A percentile compares a stretch with the other conserved stretches of the same genome.
Evolutionary conservation across 2,888 invertebrate species (phyloP).

Genomic region (Tolmerus cingulatus): DNA sequence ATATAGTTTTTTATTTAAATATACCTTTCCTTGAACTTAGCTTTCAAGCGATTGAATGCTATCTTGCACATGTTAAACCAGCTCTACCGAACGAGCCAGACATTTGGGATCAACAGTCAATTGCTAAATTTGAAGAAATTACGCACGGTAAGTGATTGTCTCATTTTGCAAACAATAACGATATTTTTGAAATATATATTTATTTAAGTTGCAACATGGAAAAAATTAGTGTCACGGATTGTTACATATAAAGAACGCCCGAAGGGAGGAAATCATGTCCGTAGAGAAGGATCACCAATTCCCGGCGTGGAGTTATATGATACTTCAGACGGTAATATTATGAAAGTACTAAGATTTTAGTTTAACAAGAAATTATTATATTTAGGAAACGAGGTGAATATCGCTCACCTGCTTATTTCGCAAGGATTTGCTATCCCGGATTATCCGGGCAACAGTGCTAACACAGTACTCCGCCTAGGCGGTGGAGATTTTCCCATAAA

Average conservation of each 20-base stretch:
- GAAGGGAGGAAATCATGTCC: conserved; percentile 53
- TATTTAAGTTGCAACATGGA: conserved; percentile 77
- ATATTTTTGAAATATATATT: conserved; percentile 48
- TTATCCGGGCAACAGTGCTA: conserved; percentile 1
- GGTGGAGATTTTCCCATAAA: conserved; percentile 36
- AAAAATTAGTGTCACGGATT: conserved; percentile 77
- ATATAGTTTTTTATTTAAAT: background rate
- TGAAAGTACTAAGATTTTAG: background rate
- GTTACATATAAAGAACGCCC: conserved; percentile 74
- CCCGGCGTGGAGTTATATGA: conserved; percentile 82
- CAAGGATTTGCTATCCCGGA: conserved; percentile 59
- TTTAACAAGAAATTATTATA: background rate
- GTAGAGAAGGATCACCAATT: conserved; percentile 74
- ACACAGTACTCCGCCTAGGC: conserved; percentile 42
- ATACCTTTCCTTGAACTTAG: conserved; percentile 50
- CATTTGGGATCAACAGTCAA: conserved; percentile 71
- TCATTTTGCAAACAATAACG: background rate
- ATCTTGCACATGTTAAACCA: conserved; percentile 77
- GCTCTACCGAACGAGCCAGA: conserved; percentile 62
- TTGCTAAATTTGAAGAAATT: conserved; percentile 74
- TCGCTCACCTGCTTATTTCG: conserved; percentile 58
- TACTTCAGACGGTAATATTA: conserved; percentile 67
- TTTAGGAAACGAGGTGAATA: conserved; percentile 57
- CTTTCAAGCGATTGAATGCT: conserved; percentile 87
- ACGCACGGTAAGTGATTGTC: conserved; percentile 66